Evolutionary conservation across 92 coral and sea anemone species (phyloP).

Genomic region (Anthopleura xanthogrammica): DNA sequence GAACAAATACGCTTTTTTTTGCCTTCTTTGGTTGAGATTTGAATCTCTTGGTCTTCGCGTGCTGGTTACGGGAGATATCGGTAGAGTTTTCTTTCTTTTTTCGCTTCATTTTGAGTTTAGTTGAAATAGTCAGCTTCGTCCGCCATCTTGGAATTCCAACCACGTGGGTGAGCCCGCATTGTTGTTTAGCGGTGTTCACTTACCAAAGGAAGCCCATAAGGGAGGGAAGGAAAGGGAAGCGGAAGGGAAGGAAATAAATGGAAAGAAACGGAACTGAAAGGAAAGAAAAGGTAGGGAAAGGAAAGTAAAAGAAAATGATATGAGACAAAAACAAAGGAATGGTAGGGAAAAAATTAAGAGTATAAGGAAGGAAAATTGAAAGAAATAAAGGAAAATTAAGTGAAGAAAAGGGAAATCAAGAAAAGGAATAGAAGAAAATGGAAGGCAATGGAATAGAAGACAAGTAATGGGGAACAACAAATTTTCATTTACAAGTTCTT

Average conservation of each 20-base stretch:
- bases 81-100: conserved; percentile 5
- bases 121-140: neutral
- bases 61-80: neutral
- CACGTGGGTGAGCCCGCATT: conserved; percentile 6
- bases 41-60: conserved; percentile 22
- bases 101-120: conserved; percentile 28
- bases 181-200: neutral
- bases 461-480: too few species aligned
- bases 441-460: too few species aligned
- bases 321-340: too few species aligned
- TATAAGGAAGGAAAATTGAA: too few species aligned
- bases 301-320: too few species aligned
- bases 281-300: too few species aligned
- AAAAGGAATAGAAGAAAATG: too few species aligned
- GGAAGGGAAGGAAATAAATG: neutral
- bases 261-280: too few species aligned
- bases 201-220: neutral
- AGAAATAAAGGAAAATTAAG: too few species aligned
- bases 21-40: conserved; percentile 25
- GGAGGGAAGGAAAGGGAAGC: neutral
- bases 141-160: conserved; percentile 15
- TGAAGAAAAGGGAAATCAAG: too few species aligned
- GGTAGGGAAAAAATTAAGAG: too few species aligned
- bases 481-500: too few species aligned
- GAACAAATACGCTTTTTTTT: conserved; percentile 29